Evolutionary conservation across 1,140 invertebrate genomes (phyloP).

Genomic region (Bicyclus anynana): DNA sequence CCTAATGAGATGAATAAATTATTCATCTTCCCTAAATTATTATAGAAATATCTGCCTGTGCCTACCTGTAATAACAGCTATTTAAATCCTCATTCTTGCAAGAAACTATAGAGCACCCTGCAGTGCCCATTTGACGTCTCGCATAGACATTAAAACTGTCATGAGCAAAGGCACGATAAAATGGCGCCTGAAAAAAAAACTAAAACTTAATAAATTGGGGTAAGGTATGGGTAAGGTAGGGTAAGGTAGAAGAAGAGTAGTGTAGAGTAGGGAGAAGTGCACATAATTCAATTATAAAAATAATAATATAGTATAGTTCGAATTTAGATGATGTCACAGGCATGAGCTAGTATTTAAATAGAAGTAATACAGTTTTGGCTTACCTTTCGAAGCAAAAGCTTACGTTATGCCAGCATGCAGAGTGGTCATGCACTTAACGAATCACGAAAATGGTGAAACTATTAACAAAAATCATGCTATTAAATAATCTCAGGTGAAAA

Average conservation of each 20-base stretch:
- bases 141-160: conserved; percentile 49
- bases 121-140: conserved; percentile 35
- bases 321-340: too few relatives aligned
- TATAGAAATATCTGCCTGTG: conserved; percentile 8
- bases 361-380: too few relatives aligned
- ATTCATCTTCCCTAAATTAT: neutral
- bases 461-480: conserved; percentile 1
- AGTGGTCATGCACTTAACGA: neutral
- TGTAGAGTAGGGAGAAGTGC: too few relatives aligned
- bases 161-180: conserved; percentile 49
- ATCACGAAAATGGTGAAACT: too few relatives aligned
- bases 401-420: neutral
- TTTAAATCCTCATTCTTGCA: conserved; percentile 41
- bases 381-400: neutral
- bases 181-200: conserved; percentile 35
- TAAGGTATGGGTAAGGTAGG: too few relatives aligned
- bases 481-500: too few relatives aligned
- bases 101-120: conserved; percentile 39
- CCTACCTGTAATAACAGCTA: conserved; percentile 51
- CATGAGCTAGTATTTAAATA: too few relatives aligned
- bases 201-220: too few relatives aligned
- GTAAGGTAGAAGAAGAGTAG: too few relatives aligned
- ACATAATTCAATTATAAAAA: too few relatives aligned
- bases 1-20: too few relatives aligned
- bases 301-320: too few relatives aligned